These are phyloP conservation scores for Adineta ricciae DNA, from an alignment of 2,888 invertebrate genomes.

Conservation along the genomic window DNA sequence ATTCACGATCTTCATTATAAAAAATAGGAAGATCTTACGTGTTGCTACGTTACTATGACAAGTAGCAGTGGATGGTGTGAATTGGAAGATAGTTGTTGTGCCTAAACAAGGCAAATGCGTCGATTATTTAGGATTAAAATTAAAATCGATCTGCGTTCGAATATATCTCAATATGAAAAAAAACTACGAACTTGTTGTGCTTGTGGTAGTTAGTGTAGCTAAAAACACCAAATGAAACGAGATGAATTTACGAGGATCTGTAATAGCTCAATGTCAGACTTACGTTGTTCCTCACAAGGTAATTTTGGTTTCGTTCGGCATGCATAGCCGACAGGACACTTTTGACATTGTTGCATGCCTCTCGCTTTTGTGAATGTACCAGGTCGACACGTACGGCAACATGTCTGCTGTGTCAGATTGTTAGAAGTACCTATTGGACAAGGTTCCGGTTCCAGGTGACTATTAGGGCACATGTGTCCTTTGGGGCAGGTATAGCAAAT, in stretches of 20 bases:
- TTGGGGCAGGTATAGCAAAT: background rate
- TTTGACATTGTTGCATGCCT: background rate
- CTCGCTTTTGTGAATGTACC: background rate
- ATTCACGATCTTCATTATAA: no score
- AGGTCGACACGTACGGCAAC: background rate
- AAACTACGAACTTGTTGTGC: no score
- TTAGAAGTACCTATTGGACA: background rate
- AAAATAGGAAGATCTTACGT: no score
- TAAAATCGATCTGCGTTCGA: no score
- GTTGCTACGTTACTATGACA: background rate
- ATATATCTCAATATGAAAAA: no score
- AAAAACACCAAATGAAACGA: no score
- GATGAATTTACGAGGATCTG: no score
- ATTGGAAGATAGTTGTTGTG: no score
- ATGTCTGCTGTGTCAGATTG: background rate
- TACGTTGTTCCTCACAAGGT: background rate
- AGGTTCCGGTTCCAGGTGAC: background rate
- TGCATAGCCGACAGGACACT: background rate
- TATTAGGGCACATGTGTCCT: background rate
- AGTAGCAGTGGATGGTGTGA: background rate
- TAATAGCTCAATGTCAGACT: no score
- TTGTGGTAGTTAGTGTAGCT: no score
- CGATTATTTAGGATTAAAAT: no score
- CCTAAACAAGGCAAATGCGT: no score
- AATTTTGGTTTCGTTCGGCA: background rate